phyloP scores from a whole-genome alignment of 2,113 vertebrate genomes.

The Xenus cinereus region DNA sequence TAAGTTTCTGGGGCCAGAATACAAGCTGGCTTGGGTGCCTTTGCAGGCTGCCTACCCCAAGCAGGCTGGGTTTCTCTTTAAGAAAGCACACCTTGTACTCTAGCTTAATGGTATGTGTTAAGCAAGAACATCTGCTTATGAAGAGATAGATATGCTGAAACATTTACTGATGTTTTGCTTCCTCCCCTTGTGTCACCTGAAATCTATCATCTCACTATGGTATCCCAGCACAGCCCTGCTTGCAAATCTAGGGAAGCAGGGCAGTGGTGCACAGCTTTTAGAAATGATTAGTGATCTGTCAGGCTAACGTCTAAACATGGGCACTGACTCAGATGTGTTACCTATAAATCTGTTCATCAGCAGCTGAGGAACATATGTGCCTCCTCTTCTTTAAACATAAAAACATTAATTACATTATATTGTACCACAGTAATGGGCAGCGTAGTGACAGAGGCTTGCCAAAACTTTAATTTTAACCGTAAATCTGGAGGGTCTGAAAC shows the following conservation, averaged over 20 bases:
- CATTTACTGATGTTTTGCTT: conserved; percentile 67
- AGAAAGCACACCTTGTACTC: not conserved
- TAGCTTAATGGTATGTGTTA: conserved; percentile 42
- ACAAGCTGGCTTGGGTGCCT: not conserved
- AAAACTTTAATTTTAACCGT: conserved; percentile 63
- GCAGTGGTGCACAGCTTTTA: conserved; percentile 54
- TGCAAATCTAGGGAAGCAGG: conserved; percentile 34
- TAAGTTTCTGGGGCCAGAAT: not conserved
- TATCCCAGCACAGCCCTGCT: not conserved
- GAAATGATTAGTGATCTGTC: conserved; percentile 67
- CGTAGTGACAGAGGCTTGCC: conserved; percentile 42
- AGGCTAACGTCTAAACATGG: conserved; percentile 47
- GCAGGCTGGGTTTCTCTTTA: not conserved
- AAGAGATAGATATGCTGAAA: conserved; percentile 65
- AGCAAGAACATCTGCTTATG: conserved; percentile 66
- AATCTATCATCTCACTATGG: conserved; percentile 57
- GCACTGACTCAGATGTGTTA: conserved; percentile 47
- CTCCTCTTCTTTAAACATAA: conserved; percentile 66
- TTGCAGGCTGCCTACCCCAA: not conserved
- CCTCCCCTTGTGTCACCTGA: conserved; percentile 63
- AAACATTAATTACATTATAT: conserved; percentile 71
- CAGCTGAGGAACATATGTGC: conserved; percentile 66
- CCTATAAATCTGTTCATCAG: conserved; percentile 70
- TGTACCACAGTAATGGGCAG: conserved; percentile 52
- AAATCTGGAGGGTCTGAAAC: conserved; percentile 55